Percentiles rank a stretch among this genome's conserved stretches.
These are phyloP conservation scores for Sterna hirundo DNA, from an alignment of 2,113 vertebrate species.

Conservation along the genomic window DNA sequence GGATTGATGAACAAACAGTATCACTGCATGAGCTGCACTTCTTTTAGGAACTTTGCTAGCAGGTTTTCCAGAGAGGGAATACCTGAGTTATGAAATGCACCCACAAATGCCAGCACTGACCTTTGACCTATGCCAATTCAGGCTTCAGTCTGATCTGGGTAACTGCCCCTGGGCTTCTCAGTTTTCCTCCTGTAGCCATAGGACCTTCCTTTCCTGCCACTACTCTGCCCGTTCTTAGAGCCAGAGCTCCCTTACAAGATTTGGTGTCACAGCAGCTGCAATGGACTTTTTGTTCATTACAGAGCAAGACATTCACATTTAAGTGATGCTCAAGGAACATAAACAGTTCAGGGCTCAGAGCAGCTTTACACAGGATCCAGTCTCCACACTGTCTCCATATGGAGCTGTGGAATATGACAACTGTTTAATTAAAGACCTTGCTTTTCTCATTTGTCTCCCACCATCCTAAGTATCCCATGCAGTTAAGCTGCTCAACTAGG, in stretches of 20 bases:
- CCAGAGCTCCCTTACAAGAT: neutral
- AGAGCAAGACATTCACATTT: neutral
- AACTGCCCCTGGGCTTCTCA: neutral
- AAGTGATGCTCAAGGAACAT: neutral
- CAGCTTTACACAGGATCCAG: neutral
- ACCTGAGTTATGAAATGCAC: neutral
- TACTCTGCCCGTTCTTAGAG: neutral
- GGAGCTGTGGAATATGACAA: neutral
- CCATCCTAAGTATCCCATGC: neutral
- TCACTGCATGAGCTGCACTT: neutral
- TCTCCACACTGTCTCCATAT: neutral
- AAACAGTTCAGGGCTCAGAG: neutral
- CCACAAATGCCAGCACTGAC: neutral
- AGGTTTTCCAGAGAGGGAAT: neutral
- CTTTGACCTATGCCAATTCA: neutral
- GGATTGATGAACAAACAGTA: neutral
- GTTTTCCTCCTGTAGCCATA: neutral
- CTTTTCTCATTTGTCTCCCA: neutral
- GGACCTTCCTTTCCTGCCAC: neutral
- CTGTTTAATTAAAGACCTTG: neutral
- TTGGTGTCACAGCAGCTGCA: neutral
- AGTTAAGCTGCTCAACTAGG: neutral
- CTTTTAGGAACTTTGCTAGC: neutral
- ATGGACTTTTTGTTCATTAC: neutral
- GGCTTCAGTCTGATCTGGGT: neutral